phyloP scores from a whole-genome alignment of 2,797 vertebrate genomes.

The Graptemys geographica region DNA sequence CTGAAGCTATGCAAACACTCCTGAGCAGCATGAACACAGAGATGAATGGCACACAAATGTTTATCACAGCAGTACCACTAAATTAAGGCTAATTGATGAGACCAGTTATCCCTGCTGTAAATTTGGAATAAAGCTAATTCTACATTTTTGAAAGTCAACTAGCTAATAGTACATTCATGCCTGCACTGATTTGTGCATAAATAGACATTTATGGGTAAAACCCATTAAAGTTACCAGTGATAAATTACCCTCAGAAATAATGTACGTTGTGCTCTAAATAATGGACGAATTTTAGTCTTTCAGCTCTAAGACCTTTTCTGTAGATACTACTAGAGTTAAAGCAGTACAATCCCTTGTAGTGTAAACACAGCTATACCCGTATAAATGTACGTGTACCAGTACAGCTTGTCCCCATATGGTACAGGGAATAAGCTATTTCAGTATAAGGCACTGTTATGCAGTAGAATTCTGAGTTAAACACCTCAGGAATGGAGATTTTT shows the following conservation, averaged over 20 bases:
- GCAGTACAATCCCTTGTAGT: not conserved
- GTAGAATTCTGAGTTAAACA: too few relatives aligned
- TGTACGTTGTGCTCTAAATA: not conserved
- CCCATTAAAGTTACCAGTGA: not conserved
- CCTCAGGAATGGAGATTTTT: too few relatives aligned
- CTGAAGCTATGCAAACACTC: not conserved
- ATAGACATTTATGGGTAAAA: not conserved
- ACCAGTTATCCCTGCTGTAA: constrained; percentile 5
- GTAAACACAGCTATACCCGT: not conserved
- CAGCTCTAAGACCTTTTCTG: not conserved
- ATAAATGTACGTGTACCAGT: not conserved
- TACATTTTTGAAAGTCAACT: not conserved
- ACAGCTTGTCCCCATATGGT: not conserved
- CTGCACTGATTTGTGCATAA: not conserved
- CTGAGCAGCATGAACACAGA: accelerated
- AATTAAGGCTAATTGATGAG: constrained; percentile 29
- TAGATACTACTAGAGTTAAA: accelerated
- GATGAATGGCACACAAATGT: not conserved
- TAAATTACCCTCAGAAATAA: constrained; percentile 21
- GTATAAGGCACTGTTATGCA: not conserved
- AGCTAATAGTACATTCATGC: not conserved
- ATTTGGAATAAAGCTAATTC: not conserved
- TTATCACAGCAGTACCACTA: constrained; percentile 12
- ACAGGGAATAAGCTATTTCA: not conserved
- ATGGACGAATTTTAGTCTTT: not conserved